phyloP scores from a whole-genome alignment of 2,113 vertebrate genomes.

The Campylomormyrus tamandua region DNA sequence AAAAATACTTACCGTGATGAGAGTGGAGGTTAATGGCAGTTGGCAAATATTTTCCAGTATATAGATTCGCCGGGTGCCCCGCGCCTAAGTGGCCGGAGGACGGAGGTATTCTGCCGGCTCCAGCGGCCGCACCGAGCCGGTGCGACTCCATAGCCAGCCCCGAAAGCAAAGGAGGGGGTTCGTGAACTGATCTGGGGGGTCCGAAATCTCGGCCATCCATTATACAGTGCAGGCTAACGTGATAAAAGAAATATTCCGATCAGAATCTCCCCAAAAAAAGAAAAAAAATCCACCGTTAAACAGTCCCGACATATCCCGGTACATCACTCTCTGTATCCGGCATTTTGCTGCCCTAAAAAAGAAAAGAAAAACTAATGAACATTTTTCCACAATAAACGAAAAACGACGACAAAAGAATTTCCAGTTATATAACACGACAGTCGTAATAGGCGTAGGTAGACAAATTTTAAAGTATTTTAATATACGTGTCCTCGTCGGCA shows the following conservation, averaged over 20 bases:
- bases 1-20: constrained; percentile 76
- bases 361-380: constrained; percentile 32
- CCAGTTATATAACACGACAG: constrained; percentile 5
- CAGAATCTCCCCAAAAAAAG: constrained; percentile 42
- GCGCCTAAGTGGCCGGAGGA: constrained; percentile 71
- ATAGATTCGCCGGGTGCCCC: constrained; percentile 73
- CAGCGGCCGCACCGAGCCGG: constrained; percentile 71
- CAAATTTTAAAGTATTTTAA: background rate
- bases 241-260: constrained; percentile 51
- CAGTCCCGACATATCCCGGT: constrained; percentile 57
- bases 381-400: constrained; percentile 15
- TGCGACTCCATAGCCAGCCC: constrained; percentile 85
- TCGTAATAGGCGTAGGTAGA: background rate
- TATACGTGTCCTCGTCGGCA: background rate
- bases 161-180: constrained; percentile 79
- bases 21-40: constrained; percentile 81
- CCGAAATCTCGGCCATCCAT: constrained; percentile 98
- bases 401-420: background rate
- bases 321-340: constrained; percentile 57
- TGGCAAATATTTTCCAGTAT: constrained; percentile 81
- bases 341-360: constrained; percentile 63
- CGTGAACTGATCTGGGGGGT: constrained; percentile 82
- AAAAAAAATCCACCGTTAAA: constrained; percentile 56
- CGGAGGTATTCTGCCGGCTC: constrained; percentile 74
- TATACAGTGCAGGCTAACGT: constrained; percentile 65